These are phyloP conservation scores for Drosophila mercatorum DNA, from an alignment of 2,888 invertebrate species.

Conservation along the genomic window DNA sequence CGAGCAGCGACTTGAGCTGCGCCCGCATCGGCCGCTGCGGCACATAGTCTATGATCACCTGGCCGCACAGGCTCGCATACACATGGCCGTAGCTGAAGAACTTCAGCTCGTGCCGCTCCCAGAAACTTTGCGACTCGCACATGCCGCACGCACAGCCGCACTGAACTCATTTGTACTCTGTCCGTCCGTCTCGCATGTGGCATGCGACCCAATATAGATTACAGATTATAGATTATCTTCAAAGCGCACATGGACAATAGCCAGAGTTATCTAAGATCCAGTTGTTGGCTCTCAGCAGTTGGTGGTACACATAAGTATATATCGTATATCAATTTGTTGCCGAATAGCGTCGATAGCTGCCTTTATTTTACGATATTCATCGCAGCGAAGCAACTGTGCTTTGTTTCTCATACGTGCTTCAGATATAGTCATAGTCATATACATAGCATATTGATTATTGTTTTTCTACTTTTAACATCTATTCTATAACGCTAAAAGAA, in stretches of 20 bases:
- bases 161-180: conserved; percentile 7
- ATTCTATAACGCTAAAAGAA: no score
- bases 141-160: conserved; percentile 19
- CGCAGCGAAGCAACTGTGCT: not conserved
- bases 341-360: not conserved
- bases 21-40: conserved; percentile 57
- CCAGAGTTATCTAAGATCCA: not conserved
- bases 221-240: no score
- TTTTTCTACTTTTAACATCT: no score
- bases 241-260: not conserved
- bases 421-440: not conserved
- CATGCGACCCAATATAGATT: no score
- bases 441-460: not conserved
- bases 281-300: no score
- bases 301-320: no score
- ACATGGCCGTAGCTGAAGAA: conserved; percentile 75
- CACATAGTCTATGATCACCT: conserved; percentile 73
- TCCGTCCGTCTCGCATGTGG: not conserved
- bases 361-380: not conserved
- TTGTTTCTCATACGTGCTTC: not conserved
- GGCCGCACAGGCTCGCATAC: conserved; percentile 73
- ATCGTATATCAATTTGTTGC: not conserved
- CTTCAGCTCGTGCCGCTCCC: conserved; percentile 73
- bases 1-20: conserved; percentile 46
- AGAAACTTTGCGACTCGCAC: conserved; percentile 54